These are phyloP conservation scores for Rhinophrynus dorsalis DNA, from an alignment of 2,797 vertebrate genomes.

Conservation along the genomic window DNA sequence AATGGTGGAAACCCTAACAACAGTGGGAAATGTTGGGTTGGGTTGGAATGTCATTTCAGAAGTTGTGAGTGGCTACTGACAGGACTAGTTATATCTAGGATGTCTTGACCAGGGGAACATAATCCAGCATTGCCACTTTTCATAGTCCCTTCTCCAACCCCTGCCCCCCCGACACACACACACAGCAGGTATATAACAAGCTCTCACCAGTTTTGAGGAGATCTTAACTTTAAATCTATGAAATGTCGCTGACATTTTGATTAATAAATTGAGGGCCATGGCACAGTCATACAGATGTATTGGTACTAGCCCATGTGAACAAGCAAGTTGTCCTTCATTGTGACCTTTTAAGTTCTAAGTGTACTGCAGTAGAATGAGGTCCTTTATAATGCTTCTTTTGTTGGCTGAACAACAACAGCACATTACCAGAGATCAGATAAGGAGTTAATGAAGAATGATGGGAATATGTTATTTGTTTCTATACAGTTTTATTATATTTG, in stretches of 20 bases:
- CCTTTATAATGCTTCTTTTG: constrained; percentile 34
- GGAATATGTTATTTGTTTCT: constrained; percentile 23
- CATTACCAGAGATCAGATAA: constrained; percentile 35
- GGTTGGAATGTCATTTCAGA: no score
- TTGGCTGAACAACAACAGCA: constrained; percentile 19
- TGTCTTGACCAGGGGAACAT: no score
- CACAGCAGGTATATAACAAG: background rate
- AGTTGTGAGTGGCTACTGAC: no score
- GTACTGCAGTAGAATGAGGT: constrained; percentile 27
- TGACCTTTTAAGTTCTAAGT: constrained; percentile 32
- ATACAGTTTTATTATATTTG: constrained; percentile 11
- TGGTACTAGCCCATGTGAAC: background rate
- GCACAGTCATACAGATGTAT: constrained; percentile 5
- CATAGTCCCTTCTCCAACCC: no score
- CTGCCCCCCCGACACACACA: no score
- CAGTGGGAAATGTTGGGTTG: no score
- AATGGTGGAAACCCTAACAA: no score
- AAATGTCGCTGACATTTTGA: background rate
- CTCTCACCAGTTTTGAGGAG: background rate
- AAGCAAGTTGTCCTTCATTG: constrained; percentile 26
- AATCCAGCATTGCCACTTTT: no score
- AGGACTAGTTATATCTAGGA: no score
- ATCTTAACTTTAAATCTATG: background rate
- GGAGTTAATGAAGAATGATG: constrained; percentile 31
- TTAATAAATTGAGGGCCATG: background rate